Evolutionary conservation across 2,797 vertebrate species (phyloP).

Genomic region (Nyctalus aviator): DNA sequence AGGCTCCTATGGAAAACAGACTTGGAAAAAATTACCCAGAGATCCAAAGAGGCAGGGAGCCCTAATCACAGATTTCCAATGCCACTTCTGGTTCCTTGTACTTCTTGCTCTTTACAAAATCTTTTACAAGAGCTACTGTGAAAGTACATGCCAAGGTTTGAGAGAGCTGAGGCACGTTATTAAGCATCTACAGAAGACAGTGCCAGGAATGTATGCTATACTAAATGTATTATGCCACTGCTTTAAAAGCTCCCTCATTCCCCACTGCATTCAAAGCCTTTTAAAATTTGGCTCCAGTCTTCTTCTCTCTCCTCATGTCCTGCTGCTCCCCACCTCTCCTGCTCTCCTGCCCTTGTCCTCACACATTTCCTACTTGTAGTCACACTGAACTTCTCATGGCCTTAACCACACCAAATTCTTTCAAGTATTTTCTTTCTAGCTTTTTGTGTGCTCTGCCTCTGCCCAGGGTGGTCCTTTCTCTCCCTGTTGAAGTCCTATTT

Average conservation of each 20-base stretch:
- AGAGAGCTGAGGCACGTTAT: neutral
- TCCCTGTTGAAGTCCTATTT: neutral
- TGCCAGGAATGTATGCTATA: neutral
- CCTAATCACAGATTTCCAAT: neutral
- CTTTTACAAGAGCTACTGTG: constrained; percentile 17
- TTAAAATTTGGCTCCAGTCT: neutral
- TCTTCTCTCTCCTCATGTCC: neutral
- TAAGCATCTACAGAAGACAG: neutral
- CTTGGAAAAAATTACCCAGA: constrained; percentile 24
- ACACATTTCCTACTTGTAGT: neutral
- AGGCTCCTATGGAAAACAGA: neutral
- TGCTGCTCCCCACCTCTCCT: neutral
- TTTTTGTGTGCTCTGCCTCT: neutral
- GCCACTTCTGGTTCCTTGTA: neutral
- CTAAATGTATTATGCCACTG: neutral
- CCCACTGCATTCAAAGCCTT: neutral
- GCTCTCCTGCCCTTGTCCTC: neutral
- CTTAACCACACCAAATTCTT: neutral
- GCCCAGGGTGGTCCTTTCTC: neutral
- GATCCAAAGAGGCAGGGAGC: neutral
- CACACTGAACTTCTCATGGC: neutral
- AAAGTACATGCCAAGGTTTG: neutral
- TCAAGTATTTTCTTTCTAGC: neutral
- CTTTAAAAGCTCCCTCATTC: constrained; percentile 6
- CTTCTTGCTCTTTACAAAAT: constrained; percentile 40